phyloP scores from a whole-genome alignment of 2,888 invertebrate genomes.

The Cremastinae sp. region DNA sequence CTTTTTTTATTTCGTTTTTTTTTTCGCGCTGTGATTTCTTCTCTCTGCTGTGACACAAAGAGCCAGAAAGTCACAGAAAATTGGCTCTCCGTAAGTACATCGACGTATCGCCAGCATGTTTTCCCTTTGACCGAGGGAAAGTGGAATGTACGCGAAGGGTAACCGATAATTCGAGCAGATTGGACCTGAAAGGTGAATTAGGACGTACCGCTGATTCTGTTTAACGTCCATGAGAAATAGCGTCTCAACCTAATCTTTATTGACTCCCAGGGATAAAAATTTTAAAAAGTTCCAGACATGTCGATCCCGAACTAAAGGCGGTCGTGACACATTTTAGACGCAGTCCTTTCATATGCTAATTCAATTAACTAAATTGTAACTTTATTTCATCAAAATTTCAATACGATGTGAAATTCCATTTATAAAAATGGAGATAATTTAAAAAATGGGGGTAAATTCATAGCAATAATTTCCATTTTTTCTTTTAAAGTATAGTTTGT shows the following conservation, averaged over 20 bases:
- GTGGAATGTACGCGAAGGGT: constrained; percentile 35
- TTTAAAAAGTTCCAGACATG: no score
- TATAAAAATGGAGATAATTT: no score
- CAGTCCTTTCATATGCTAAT: no score
- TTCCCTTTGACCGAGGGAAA: constrained; percentile 41
- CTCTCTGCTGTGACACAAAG: not conserved
- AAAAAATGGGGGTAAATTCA: no score
- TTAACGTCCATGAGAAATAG: not conserved
- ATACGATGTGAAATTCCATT: no score
- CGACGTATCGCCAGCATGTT: constrained; percentile 23
- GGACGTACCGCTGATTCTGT: constrained; percentile 40
- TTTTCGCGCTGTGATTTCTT: not conserved
- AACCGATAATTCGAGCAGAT: constrained; percentile 52
- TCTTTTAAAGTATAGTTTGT: no score
- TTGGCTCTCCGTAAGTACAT: constrained; percentile 34
- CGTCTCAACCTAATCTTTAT: not conserved
- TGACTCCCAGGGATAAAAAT: no score
- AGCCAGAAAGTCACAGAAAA: not conserved
- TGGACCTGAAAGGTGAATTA: constrained; percentile 42
- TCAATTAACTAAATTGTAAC: no score
- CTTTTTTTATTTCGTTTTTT: not conserved
- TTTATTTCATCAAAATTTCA: no score
- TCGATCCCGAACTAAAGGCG: no score
- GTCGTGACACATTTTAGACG: no score
- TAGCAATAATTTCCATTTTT: no score